Evolutionary conservation across 2,888 invertebrate species (phyloP), one percentile per base, ranked within the genome.

Genomic region (Drymonia ruficornis): DNA sequence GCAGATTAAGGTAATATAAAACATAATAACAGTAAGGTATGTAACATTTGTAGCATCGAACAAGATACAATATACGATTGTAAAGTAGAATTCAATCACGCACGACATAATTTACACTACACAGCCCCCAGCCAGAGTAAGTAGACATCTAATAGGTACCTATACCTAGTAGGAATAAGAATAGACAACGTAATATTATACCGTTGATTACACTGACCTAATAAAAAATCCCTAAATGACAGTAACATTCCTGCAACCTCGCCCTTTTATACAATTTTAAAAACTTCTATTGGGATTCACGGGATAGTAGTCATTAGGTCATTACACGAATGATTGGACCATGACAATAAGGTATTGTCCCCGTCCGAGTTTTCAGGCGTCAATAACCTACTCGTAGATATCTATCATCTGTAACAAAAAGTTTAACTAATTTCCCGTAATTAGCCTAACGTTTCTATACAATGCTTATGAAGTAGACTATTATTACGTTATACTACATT

Each of bases 281-380:
- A 11, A 31, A 31, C 9, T 31, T 31, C 11, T 2, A 31, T 11
- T 8, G 31, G 36, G n/a, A 36, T 36, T n/a, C 45, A 28, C 45
- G 23, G 45, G 15, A 45, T 28, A 68, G 58, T 59, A 61, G 55
- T 31, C 52, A 55, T 50, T 50, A n/a, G 59, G 72, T 77, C 72
- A 82, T 84, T 84, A 82, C 79, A 85, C 84, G 87, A 81, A 56
- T 78, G 82, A 85, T 83, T 87, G 81, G 69, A 72, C 74, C 70
- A 63, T 68, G 61, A 80, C 76, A 81, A 80, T 80, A 65, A 70
- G 56, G 65, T 67, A 76, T 79, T 80, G 74, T 79, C 68, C 68
- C 63, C 55, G 60, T 52, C 49, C 55, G 52, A 62, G 57, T 62
- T 51, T 58, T 55, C 59, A 64, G 65, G 71, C 72, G 68, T 72